Base-by-base conservation (phyloP, 2,888 invertebrate genomes). In the Leucophenga montana region DNA sequence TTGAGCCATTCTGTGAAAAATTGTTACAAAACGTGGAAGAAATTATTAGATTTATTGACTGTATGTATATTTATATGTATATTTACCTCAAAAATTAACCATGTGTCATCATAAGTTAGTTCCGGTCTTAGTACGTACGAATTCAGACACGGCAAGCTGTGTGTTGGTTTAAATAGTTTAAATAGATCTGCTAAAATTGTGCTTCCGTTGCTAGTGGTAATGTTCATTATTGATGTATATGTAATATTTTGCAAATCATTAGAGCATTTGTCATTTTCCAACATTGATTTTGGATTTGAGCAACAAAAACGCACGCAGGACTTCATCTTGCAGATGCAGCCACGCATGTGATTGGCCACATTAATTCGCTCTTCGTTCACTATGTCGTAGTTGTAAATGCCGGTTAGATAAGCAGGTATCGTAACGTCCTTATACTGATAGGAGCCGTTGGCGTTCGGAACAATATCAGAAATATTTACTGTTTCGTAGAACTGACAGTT, bases 261-360 rank as follows among this genome's bases (percentile, higher is more conserved):
- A 1, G n/a, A 50, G 33, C 78, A 77, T 13, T 8, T 20, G 1
- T 71, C 64, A 4, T 72, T 66, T 1, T 57, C n/a, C 1, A 77
- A 69, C 3, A 27, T 0, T 1, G 48, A 66, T 27, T 75, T 68
- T 31, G 11, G n/a, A 8, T 71, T 16, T 11, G 44, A 56, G 50
- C 86, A 86, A 68, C 85, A 85, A 59, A 84, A 78, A 4, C 86
- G 79, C 0, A 88, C 75, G 65, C 88, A 89, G 1, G 77, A 71
- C 64, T 79, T 84, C 16, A 86, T 31, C 4, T 78, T 48, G 64
- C 85, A 85, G 20, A 80, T 72, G 57, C 86, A 86, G 13, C 85
- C 85, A 4, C 85, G 74, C 1, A 78, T 31, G 66, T 82, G 80
- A 2, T n/a, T 64, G 0, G 57, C 3, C 18, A 76, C 76, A 0